phyloP scores from a whole-genome alignment of 1,140 invertebrate genomes.

The Wiebesia pumilae region DNA sequence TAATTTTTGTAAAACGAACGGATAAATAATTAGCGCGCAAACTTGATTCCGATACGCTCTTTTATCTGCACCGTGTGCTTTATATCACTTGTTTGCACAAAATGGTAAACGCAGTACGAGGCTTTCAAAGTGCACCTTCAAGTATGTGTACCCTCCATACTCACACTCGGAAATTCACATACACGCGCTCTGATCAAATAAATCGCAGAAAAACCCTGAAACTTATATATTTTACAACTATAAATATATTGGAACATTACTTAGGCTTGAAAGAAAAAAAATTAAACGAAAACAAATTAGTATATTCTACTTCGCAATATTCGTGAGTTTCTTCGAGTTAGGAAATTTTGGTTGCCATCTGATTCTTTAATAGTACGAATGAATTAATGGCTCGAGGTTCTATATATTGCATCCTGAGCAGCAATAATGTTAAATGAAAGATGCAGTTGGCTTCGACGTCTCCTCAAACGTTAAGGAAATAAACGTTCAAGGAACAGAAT shows the following conservation, averaged over 20 bases:
- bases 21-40: background rate
- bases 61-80: background rate
- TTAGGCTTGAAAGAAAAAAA: no score
- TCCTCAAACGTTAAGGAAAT: background rate
- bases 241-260: background rate
- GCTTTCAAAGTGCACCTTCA: background rate
- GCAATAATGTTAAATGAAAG: no score
- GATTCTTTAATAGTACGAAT: no score
- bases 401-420: no score
- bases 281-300: no score
- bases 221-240: background rate
- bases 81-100: background rate
- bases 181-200: background rate
- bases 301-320: no score
- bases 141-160: background rate
- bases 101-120: background rate
- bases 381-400: no score
- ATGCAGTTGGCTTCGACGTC: no score
- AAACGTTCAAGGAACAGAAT: background rate
- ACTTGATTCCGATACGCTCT: background rate
- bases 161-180: background rate
- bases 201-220: background rate
- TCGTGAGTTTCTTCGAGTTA: no score
- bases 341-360: no score
- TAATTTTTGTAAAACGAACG: no score